Conservation (phyloP, 2,888 invertebrate species). For the Dromius quadrimaculatus region DNA sequence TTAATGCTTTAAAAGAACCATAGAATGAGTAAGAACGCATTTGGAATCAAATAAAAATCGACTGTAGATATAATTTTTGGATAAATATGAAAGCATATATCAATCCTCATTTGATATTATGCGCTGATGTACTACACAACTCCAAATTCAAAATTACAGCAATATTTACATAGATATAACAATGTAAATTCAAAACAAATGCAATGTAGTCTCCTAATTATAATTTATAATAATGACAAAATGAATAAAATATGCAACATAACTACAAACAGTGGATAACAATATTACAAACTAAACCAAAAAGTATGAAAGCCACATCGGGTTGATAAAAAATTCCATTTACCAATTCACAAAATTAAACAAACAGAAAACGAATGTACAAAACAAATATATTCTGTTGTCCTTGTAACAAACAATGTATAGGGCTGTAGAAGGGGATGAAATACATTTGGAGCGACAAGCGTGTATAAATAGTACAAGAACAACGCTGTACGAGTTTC, state of each 20-base stretch:
- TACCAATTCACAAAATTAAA: constrained; percentile 10
- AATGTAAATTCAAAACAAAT: constrained; percentile 3
- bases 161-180: constrained; percentile 7
- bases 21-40: too few relatives aligned
- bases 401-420: neutral
- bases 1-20: too few relatives aligned
- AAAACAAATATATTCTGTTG: neutral
- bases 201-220: constrained; percentile 22
- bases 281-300: neutral
- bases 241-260: neutral
- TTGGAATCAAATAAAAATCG: too few relatives aligned
- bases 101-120: constrained; percentile 5
- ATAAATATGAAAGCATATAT: too few relatives aligned
- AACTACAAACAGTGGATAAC: too few relatives aligned
- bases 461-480: constrained; percentile 50
- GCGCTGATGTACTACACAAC: neutral
- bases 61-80: too few relatives aligned
- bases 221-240: constrained; percentile 25
- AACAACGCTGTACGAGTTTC: constrained; percentile 55
- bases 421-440: neutral
- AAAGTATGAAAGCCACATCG: neutral
- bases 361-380: constrained; percentile 12
- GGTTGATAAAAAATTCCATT: constrained; percentile 25
- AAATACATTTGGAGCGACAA: constrained; percentile 25
- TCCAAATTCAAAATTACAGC: neutral